These are phyloP conservation scores for Eulacestoma nigropectus DNA, from an alignment of 2,113 vertebrate genomes.

Conservation along the genomic window DNA sequence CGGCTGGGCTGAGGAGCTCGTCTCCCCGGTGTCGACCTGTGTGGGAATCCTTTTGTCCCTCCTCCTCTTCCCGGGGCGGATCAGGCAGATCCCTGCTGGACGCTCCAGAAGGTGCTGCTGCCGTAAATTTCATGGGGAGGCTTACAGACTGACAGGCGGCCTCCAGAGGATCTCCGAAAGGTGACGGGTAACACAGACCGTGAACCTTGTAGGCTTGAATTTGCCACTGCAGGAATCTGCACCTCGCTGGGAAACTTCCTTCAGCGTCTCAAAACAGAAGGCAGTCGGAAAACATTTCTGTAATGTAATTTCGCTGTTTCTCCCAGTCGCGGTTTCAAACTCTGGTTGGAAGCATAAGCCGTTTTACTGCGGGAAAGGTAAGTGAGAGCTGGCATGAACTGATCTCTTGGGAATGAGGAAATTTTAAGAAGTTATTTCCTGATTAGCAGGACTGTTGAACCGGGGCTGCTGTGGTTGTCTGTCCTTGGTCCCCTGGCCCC, in stretches of 20 bases:
- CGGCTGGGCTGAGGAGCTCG: not conserved
- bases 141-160: not conserved
- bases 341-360: not conserved
- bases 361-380: not conserved
- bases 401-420: not conserved
- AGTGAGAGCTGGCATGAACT: not conserved
- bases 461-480: not conserved
- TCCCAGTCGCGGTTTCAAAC: not conserved
- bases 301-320: not conserved
- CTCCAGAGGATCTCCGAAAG: not conserved
- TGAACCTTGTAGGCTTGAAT: fast-evolving
- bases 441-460: not conserved
- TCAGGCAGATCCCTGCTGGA: no score
- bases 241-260: not conserved
- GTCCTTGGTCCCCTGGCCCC: not conserved
- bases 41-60: not conserved
- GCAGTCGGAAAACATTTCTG: not conserved
- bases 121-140: fast-evolving
- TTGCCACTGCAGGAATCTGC: not conserved
- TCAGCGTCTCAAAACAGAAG: not conserved
- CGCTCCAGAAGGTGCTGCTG: not conserved
- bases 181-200: fast-evolving
- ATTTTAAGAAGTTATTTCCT: not conserved
- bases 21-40: fast-evolving
- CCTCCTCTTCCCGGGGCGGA: not conserved